Percentiles rank a stretch among this genome's conserved stretches.
phyloP scores from a whole-genome alignment of 2,888 invertebrate genomes.

The Oscheius sp. region DNA sequence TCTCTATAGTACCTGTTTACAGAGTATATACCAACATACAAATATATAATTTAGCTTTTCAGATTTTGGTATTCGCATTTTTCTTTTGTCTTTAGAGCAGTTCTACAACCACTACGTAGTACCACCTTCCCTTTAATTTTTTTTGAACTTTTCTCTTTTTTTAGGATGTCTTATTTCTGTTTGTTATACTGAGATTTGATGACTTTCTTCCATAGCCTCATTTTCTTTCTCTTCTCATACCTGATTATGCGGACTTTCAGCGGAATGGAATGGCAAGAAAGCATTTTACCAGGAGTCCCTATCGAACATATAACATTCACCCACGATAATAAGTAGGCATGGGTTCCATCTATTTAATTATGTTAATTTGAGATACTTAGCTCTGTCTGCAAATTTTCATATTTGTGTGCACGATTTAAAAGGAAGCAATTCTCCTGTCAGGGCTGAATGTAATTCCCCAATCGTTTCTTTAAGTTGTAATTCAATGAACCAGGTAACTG shows the following conservation, averaged over 20 bases:
- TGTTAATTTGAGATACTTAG: conserved; percentile 4
- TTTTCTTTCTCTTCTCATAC: neutral
- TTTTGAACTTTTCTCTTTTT: too few species aligned
- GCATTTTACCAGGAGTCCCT: conserved; percentile 20
- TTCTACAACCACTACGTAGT: too few species aligned
- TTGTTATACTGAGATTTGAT: too few species aligned
- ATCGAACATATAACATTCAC: conserved; percentile 26
- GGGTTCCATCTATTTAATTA: neutral
- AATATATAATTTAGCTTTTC: too few species aligned
- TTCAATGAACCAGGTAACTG: conserved; percentile 21
- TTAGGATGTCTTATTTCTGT: too few species aligned
- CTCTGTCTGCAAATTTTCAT: neutral
- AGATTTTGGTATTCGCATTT: too few species aligned
- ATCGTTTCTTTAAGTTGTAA: conserved; percentile 18
- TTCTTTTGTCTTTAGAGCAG: too few species aligned
- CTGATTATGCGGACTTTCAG: conserved; percentile 5
- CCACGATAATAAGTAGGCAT: conserved; percentile 16
- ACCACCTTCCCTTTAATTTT: too few species aligned
- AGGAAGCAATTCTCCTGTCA: neutral
- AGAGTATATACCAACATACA: too few species aligned
- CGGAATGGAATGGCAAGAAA: conserved; percentile 32
- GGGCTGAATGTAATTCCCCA: neutral
- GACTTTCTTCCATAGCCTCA: neutral
- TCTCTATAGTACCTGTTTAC: too few species aligned
- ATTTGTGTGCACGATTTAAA: neutral